Evolutionary conservation across 2,797 vertebrate genomes (phyloP).

Genomic region (Potorous gilbertii): DNA sequence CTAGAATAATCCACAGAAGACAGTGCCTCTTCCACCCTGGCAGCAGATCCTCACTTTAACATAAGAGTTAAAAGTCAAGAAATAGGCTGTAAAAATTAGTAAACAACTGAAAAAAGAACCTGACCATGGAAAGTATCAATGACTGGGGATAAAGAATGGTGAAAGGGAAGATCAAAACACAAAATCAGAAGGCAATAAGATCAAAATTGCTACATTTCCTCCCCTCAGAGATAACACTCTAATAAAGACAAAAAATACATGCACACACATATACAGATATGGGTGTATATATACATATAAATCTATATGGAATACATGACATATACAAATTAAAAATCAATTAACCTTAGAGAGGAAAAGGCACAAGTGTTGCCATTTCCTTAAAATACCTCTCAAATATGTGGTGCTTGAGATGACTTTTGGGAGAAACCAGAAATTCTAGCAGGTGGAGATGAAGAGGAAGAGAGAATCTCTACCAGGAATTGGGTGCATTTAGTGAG

Average conservation of each 20-base stretch:
- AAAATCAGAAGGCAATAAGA: no score
- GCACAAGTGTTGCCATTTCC: not conserved
- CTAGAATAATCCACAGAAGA: not conserved
- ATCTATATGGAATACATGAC: not conserved
- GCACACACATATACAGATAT: not conserved
- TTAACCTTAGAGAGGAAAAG: not conserved
- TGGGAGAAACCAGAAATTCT: not conserved
- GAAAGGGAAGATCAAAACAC: no score
- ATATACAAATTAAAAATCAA: not conserved
- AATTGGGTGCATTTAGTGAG: not conserved
- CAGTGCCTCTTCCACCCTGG: not conserved
- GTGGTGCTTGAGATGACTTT: not conserved
- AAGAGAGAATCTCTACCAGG: not conserved
- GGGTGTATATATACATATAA: not conserved
- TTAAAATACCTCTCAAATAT: not conserved
- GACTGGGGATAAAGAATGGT: no score
- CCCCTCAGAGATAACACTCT: not conserved
- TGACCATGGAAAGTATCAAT: no score
- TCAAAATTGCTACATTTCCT: not conserved
- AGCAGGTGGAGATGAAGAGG: not conserved
- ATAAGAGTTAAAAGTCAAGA: no score
- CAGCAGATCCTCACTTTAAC: no score
- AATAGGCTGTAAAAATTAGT: no score
- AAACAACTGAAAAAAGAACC: no score
- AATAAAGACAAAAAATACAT: not conserved